Percentiles rank a stretch among this genome's conserved stretches.
These are phyloP conservation scores for Platyura marginata DNA, from an alignment of 1,140 invertebrate genomes.

Conservation along the genomic window DNA sequence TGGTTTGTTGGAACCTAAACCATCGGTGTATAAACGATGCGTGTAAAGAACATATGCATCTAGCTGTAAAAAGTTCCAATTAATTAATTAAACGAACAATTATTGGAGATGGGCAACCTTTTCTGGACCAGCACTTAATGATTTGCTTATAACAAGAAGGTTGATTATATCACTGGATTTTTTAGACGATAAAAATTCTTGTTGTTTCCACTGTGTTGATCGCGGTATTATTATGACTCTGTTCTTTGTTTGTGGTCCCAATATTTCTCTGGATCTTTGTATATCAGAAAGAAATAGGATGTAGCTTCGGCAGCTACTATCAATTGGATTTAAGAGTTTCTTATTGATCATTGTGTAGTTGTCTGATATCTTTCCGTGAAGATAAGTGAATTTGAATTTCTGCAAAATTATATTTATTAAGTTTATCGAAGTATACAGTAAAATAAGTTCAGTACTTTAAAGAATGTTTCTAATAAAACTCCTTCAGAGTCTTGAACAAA, in stretches of 20 bases:
- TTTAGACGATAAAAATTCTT: slow-evolving; percentile 39
- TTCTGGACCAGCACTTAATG: slow-evolving; percentile 26
- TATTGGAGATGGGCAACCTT: slow-evolving; percentile 9
- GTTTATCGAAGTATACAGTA: neutral
- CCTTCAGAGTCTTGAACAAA: slow-evolving; percentile 30
- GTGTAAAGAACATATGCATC: slow-evolving; percentile 47
- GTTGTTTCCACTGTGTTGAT: slow-evolving; percentile 48
- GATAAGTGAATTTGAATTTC: slow-evolving; percentile 32
- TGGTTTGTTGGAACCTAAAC: slow-evolving; percentile 39
- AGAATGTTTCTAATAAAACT: slow-evolving; percentile 31
- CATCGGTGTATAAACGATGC: slow-evolving; percentile 45
- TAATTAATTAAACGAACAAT: neutral
- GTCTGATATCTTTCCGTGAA: slow-evolving; percentile 35
- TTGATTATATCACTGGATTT: slow-evolving; percentile 41
- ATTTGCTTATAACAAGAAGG: slow-evolving; percentile 40
- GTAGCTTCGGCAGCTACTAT: slow-evolving; percentile 34
- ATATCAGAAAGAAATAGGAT: slow-evolving; percentile 44
- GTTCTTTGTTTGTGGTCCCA: slow-evolving; percentile 34
- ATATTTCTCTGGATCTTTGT: slow-evolving; percentile 29
- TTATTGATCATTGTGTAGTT: slow-evolving; percentile 19
- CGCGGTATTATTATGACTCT: slow-evolving; percentile 40
- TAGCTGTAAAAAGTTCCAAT: neutral
- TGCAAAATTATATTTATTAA: slow-evolving; percentile 3
- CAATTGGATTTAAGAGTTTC: slow-evolving; percentile 17
- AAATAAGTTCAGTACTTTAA: slow-evolving; percentile 17